Conservation (phyloP, 2,888 invertebrate genomes). For the Trissoscelio sp. region DNA sequence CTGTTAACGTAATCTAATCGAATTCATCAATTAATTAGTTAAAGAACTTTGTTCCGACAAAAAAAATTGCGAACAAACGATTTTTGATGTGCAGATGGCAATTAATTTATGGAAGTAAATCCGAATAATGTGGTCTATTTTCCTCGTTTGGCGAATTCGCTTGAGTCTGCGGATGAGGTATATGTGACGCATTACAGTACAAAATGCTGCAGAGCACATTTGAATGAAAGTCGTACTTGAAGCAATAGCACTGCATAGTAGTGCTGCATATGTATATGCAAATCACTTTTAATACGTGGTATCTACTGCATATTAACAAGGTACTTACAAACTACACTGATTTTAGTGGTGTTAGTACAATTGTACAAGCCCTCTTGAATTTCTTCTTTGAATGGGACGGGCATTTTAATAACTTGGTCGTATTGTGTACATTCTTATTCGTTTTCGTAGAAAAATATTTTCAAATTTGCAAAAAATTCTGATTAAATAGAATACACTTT, state of each 20-base stretch:
- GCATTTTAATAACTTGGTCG: slow-evolving; percentile 13
- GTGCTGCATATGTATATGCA: slow-evolving; percentile 46
- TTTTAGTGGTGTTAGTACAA: slow-evolving; percentile 25
- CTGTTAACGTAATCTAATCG: neutral
- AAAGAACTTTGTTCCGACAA: neutral
- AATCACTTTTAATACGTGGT: slow-evolving; percentile 58
- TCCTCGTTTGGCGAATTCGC: slow-evolving; percentile 16
- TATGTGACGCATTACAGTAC: slow-evolving; percentile 25
- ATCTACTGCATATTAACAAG: slow-evolving; percentile 61
- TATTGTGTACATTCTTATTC: no score
- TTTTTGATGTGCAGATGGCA: neutral
- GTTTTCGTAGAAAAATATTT: no score
- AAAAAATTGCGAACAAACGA: neutral
- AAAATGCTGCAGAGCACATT: slow-evolving; percentile 49
- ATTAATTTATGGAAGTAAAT: slow-evolving; percentile 7
- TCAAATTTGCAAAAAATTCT: no score
- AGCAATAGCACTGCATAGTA: slow-evolving; percentile 14
- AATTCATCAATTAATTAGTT: neutral
- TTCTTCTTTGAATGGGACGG: slow-evolving; percentile 2
- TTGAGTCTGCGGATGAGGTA: slow-evolving; percentile 8
- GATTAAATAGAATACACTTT: no score
- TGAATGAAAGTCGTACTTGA: slow-evolving; percentile 51
- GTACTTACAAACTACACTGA: slow-evolving; percentile 36
- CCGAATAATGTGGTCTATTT: slow-evolving; percentile 6
- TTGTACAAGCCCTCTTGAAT: slow-evolving; percentile 7